A percentile compares a stretch with the other conserved stretches of the same genome.
Evolutionary conservation across 1,140 invertebrate genomes (phyloP).

Genomic region (Rhynchophorus ferrugineus): DNA sequence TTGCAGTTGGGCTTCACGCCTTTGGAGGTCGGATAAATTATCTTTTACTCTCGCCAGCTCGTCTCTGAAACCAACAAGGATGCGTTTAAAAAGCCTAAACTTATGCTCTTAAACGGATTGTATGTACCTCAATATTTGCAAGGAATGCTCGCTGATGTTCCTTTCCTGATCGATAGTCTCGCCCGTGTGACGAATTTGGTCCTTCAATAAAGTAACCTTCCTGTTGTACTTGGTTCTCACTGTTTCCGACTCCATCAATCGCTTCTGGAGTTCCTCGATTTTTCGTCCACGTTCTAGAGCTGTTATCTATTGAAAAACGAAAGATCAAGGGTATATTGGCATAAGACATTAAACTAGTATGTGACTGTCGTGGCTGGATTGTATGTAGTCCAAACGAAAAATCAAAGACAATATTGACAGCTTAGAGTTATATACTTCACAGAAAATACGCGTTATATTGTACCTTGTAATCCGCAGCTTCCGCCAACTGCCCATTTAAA

Average conservation of each 20-base stretch:
- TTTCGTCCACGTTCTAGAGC: constrained; percentile 72
- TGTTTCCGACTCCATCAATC: constrained; percentile 64
- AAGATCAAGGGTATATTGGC: not conserved
- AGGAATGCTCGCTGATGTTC: constrained; percentile 59
- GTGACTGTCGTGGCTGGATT: no score
- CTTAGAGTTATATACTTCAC: no score
- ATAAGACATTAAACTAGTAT: not conserved
- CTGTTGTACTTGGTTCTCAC: constrained; percentile 59
- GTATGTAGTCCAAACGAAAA: no score
- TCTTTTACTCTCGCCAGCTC: constrained; percentile 65
- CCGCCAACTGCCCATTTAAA: constrained; percentile 67
- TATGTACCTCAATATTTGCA: constrained; percentile 46
- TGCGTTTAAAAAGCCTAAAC: not conserved
- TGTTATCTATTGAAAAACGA: constrained; percentile 53
- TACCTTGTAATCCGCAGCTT: constrained; percentile 80
- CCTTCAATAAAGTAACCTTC: constrained; percentile 63
- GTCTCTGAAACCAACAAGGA: constrained; percentile 42
- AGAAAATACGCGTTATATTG: no score
- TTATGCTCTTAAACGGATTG: no score
- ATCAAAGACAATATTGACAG: no score
- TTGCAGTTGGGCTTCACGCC: constrained; percentile 64
- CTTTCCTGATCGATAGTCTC: constrained; percentile 63
- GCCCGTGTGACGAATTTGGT: constrained; percentile 54
- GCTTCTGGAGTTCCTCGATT: constrained; percentile 74
- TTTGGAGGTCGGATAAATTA: constrained; percentile 59